Evolutionary conservation across 1,140 invertebrate genomes (phyloP).

Genomic region (Thaumatotibia leucotreta): DNA sequence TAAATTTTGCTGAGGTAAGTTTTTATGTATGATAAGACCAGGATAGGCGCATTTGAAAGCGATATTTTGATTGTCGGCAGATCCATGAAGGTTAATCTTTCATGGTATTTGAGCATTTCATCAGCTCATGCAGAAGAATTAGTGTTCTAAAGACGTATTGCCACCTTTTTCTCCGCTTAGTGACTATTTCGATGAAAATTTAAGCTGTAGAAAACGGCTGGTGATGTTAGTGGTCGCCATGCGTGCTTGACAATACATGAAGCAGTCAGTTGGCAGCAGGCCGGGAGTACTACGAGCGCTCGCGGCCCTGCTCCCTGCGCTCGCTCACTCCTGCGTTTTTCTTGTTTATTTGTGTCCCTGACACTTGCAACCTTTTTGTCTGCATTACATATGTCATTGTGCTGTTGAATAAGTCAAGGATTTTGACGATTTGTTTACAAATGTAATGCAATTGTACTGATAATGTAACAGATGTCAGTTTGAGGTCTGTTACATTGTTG

Average conservation of each 20-base stretch:
- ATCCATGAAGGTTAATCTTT: slow-evolving; percentile 61
- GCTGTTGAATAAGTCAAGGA: background rate
- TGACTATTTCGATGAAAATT: background rate
- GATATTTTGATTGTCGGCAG: slow-evolving; percentile 64
- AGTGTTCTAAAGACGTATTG: background rate
- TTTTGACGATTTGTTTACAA: background rate
- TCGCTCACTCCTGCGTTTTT: background rate
- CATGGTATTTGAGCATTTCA: slow-evolving; percentile 40
- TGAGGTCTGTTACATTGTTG: background rate
- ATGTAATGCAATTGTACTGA: background rate
- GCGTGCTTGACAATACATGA: slow-evolving; percentile 40
- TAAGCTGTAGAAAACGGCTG: no score
- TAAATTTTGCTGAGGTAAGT: slow-evolving; percentile 72
- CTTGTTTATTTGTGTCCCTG: slow-evolving; percentile 2
- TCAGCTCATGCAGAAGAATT: background rate
- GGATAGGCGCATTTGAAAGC: slow-evolving; percentile 11
- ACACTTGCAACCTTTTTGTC: slow-evolving; percentile 9
- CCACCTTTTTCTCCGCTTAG: background rate
- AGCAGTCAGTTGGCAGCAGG: background rate
- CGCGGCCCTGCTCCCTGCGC: background rate
- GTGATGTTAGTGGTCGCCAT: slow-evolving; percentile 37
- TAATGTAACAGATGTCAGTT: background rate
- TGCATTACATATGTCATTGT: slow-evolving; percentile 4
- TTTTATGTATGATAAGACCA: slow-evolving; percentile 13
- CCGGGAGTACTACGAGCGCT: background rate